A percentile compares a stretch with the other conserved stretches of the same genome.
phyloP scores from a whole-genome alignment of 2,113 vertebrate species.

The Apeltes quadracus region DNA sequence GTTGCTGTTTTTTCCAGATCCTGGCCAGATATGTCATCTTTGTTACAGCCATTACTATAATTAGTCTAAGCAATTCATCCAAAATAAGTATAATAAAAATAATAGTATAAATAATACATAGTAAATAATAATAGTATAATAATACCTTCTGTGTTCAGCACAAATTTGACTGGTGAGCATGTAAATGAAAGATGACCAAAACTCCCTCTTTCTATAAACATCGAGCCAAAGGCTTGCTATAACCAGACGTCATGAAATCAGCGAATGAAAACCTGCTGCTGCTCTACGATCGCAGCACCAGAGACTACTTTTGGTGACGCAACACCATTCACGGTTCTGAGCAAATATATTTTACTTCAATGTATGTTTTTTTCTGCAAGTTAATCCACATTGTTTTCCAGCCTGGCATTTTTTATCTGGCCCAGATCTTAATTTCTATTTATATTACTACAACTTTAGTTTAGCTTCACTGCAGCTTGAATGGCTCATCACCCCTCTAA shows the following conservation, averaged over 20 bases:
- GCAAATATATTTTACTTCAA: neutral
- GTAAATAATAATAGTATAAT: slow-evolving; percentile 14
- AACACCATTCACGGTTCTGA: neutral
- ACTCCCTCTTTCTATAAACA: neutral
- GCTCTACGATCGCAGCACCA: too few species aligned
- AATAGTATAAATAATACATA: neutral
- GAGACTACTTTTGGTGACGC: neutral
- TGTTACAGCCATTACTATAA: neutral
- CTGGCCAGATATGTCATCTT: slow-evolving; percentile 3
- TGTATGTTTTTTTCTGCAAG: neutral
- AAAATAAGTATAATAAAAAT: slow-evolving; percentile 16
- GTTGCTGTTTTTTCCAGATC: slow-evolving; percentile 15
- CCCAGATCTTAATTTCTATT: neutral
- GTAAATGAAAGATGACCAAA: neutral
- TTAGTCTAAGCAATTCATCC: neutral
- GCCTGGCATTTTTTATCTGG: neutral
- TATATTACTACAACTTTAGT: neutral
- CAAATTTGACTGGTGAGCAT: neutral
- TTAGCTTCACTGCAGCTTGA: neutral
- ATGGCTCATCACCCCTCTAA: neutral
- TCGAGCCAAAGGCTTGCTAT: neutral
- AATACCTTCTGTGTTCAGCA: neutral
- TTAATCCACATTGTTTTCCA: neutral
- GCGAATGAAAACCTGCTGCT: slow-evolving; percentile 16
- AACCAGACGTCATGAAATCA: slow-evolving; percentile 18